Percentiles rank a stretch among this genome's conserved stretches.
Evolutionary conservation across 2,113 vertebrate species (phyloP).

Genomic region (Otis tarda): DNA sequence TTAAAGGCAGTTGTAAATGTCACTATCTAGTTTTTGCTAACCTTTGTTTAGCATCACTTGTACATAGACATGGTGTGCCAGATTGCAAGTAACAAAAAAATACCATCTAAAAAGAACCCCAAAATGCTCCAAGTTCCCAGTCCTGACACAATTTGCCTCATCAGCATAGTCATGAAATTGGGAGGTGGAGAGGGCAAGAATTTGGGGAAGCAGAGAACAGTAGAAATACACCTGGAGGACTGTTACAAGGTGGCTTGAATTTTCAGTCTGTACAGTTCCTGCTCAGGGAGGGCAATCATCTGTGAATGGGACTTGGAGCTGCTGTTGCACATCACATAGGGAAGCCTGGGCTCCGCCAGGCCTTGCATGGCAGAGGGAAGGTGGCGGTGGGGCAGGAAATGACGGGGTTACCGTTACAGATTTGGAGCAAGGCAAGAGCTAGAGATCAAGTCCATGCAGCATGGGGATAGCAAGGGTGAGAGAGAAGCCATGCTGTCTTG

Average conservation of each 20-base stretch:
- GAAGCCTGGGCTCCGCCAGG: background rate
- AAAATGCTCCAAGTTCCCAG: background rate
- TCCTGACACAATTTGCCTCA: background rate
- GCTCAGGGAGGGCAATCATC: background rate
- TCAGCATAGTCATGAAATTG: background rate
- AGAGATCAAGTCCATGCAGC: background rate
- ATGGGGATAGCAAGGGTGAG: background rate
- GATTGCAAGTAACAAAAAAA: background rate
- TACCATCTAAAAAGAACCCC: background rate
- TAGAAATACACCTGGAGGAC: background rate
- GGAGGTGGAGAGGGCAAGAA: background rate
- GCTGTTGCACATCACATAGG: background rate
- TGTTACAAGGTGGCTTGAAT: background rate
- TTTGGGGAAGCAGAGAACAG: background rate
- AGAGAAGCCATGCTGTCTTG: background rate
- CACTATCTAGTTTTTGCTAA: background rate
- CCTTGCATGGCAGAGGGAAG: background rate
- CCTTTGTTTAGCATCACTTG: background rate
- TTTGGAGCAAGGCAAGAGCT: background rate
- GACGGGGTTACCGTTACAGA: rapidly evolving
- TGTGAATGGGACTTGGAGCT: background rate
- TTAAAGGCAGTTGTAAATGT: background rate
- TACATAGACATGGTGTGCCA: background rate
- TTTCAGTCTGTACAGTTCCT: background rate
- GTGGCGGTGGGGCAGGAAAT: background rate